Evolutionary conservation across 2,113 vertebrate genomes (phyloP), one percentile per base, ranked within the genome.

Genomic region (Hystrix cristata): DNA sequence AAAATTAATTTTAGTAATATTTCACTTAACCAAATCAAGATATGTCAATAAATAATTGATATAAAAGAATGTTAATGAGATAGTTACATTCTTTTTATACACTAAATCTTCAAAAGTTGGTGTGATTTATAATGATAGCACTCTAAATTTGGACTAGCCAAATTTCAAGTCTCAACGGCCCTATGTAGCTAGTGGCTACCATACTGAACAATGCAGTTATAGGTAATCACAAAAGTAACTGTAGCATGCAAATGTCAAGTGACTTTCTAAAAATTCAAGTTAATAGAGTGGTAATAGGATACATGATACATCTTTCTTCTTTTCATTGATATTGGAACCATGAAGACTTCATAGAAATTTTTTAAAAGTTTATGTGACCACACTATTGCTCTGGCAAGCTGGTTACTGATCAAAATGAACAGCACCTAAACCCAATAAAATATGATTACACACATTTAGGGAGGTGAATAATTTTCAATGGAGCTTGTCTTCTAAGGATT

Each of bases 401-500:
- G 51, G 46, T 81, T 85, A 74, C 1, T 43, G 67, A 90, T 87
- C 48, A 87, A 83, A 79, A 6, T 38, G 57, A 97, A 85, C 3
- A 59, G 23, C 46, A 55, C 72, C 34, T 62, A 53, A 34, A 71
- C 5, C 48, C 48, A 95, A 8, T 59, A 59, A 83, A 55, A 71
- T 69, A 34, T 38, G 48, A 84, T 64, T 69, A 55, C 31, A 79
- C 19, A 85, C 34, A 43, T 60, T 62, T 46, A 43, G 7, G 69
- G n/a, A 83, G 18, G 9, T 46, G 16, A 69, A 12, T 65, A 85
- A 80, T 38, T 95, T 91, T 94, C 38, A 93, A 78, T 23, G 48
- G 27, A 3, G 6, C 6, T 92, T 95, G 92, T 78, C 57, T 85
- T 90, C 55, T 87, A 96, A 93, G 65, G n/a, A 93, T 92, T 91